Conservation (phyloP, 2,797 vertebrate species). For the Crenuchus spilurus region DNA sequence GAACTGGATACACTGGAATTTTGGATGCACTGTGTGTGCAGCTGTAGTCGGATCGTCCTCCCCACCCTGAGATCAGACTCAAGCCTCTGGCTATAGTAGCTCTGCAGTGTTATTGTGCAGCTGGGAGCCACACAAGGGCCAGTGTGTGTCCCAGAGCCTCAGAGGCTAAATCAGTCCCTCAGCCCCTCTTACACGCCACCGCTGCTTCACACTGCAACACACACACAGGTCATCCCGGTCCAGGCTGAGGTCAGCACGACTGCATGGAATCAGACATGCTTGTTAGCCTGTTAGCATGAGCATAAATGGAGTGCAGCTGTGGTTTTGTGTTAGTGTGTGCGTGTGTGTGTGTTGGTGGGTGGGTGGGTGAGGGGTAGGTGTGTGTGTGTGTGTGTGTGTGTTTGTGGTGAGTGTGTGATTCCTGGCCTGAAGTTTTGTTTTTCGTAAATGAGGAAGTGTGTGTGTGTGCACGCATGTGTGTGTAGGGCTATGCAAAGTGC, state of each 20-base stretch:
- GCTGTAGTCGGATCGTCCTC: slow-evolving; percentile 59
- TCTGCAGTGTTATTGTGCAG: slow-evolving; percentile 73
- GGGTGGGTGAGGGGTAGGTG: not conserved
- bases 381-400: slow-evolving; percentile 22
- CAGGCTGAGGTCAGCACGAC: not conserved
- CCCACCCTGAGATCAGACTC: slow-evolving; percentile 71
- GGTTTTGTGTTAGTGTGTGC: slow-evolving; percentile 23
- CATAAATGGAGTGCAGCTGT: not conserved
- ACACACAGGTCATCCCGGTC: slow-evolving; percentile 25
- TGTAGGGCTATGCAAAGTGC: slow-evolving; percentile 13
- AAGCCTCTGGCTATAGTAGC: slow-evolving; percentile 66
- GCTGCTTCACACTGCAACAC: slow-evolving; percentile 33
- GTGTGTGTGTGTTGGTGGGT: slow-evolving; percentile 5
- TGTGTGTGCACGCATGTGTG: slow-evolving; percentile 23
- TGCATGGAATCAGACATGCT: not conserved
- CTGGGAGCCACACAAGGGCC: slow-evolving; percentile 69
- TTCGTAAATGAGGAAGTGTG: slow-evolving; percentile 61
- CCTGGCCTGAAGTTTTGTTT: slow-evolving; percentile 54
- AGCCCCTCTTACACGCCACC: slow-evolving; percentile 30
- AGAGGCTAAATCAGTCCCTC: slow-evolving; percentile 36
- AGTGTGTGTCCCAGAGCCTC: slow-evolving; percentile 41
- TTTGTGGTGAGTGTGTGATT: slow-evolving; percentile 52
- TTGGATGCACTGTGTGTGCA: no score
- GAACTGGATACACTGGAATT: no score
- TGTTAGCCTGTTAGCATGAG: not conserved